Evolutionary conservation across 1,140 invertebrate species (phyloP).

Genomic region (Coptotermes formosanus): DNA sequence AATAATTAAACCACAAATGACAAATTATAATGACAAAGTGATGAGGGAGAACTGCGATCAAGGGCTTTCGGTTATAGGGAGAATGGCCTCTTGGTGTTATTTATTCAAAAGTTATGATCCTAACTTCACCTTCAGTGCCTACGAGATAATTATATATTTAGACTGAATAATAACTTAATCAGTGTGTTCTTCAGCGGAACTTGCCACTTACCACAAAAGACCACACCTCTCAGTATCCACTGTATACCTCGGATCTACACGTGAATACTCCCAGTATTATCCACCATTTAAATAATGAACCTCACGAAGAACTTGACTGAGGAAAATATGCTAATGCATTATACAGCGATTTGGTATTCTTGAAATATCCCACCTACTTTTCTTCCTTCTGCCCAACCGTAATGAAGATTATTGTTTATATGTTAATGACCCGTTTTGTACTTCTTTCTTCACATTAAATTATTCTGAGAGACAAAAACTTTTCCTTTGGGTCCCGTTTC

Average conservation of each 20-base stretch:
- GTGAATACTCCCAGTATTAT: neutral
- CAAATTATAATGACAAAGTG: too few relatives aligned
- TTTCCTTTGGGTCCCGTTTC: neutral
- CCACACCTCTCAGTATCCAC: neutral
- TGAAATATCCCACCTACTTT: neutral
- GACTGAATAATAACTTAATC: neutral
- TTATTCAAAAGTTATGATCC: neutral
- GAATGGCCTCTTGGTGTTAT: neutral
- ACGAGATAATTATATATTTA: neutral
- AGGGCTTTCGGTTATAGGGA: neutral
- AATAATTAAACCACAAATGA: too few relatives aligned
- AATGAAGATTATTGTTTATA: slow-evolving; percentile 4
- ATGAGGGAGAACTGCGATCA: neutral
- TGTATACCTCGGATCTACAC: neutral
- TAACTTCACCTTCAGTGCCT: neutral
- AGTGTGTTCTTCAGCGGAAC: neutral
- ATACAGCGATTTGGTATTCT: neutral
- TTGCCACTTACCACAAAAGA: neutral
- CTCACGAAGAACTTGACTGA: neutral
- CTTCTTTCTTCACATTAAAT: neutral
- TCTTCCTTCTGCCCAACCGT: neutral
- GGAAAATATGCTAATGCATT: neutral
- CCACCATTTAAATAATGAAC: neutral
- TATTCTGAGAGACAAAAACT: neutral
- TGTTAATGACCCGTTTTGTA: neutral